Conservation (phyloP, 1,140 invertebrate species). For the Philotrypesis tridentata region DNA sequence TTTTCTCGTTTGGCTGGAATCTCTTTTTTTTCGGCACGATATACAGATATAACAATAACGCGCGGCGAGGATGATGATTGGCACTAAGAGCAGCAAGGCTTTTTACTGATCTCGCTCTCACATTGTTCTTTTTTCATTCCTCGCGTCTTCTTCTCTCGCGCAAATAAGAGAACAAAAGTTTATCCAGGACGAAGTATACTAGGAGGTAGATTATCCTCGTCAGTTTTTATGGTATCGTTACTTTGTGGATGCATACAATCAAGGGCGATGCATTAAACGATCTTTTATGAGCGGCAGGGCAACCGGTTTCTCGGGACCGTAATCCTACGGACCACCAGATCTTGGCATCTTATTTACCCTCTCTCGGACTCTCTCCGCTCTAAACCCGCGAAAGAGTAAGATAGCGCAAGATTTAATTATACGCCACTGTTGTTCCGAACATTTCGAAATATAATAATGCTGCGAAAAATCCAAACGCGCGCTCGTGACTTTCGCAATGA, state of each 20-base stretch:
- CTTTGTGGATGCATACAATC: constrained; percentile 56
- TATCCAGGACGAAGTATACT: constrained; percentile 4
- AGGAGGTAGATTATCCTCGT: constrained; percentile 35
- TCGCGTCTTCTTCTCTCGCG: neutral
- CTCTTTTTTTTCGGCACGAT: too few species aligned
- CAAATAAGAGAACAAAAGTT: constrained; percentile 7
- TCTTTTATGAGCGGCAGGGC: constrained; percentile 54
- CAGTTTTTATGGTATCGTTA: constrained; percentile 45
- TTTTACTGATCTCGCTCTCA: neutral
- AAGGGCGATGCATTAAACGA: constrained; percentile 59
- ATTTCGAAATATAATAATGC: too few species aligned
- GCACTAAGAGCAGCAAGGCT: neutral
- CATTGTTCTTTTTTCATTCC: constrained; percentile 28
- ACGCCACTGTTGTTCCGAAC: neutral
- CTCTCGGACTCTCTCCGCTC: neutral
- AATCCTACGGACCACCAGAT: constrained; percentile 53
- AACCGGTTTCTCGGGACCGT: constrained; percentile 57
- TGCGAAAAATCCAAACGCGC: neutral
- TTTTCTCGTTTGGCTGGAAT: too few species aligned
- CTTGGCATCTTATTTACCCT: constrained; percentile 47
- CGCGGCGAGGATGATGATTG: too few species aligned
- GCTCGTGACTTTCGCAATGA: too few species aligned
- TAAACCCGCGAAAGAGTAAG: neutral
- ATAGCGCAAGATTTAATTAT: neutral
- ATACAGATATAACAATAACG: too few species aligned